These are phyloP conservation scores for Girardinichthys multiradiatus DNA, from an alignment of 2,113 vertebrate genomes.

Conservation along the genomic window DNA sequence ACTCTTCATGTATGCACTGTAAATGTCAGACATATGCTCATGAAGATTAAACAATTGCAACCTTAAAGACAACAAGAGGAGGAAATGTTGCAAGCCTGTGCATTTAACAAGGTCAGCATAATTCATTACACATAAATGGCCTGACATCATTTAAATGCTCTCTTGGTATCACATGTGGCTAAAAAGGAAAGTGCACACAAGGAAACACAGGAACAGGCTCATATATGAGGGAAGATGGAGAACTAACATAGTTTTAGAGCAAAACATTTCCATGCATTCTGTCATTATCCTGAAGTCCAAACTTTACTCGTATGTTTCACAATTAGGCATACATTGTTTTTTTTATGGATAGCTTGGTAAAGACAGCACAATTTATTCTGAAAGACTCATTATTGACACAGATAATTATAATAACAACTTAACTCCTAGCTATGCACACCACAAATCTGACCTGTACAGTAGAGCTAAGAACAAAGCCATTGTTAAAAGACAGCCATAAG, in stretches of 20 bases:
- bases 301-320: not conserved
- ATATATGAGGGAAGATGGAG: not conserved
- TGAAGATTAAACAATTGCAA: slow-evolving; percentile 3
- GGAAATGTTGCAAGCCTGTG: slow-evolving; percentile 57
- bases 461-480: not conserved
- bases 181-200: slow-evolving; percentile 17
- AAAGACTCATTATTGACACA: too few species aligned
- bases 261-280: not conserved
- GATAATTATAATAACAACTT: not conserved
- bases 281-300: not conserved
- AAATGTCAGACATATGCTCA: slow-evolving; percentile 3
- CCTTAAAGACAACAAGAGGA: slow-evolving; percentile 38
- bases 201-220: slow-evolving; percentile 7
- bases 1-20: not conserved
- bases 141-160: slow-evolving; percentile 16
- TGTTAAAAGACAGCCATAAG: not conserved
- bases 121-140: slow-evolving; percentile 36
- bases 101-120: slow-evolving; percentile 40
- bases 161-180: slow-evolving; percentile 22
- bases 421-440: not conserved
- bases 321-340: too few species aligned
- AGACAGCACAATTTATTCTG: too few species aligned
- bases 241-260: slow-evolving; percentile 4
- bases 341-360: too few species aligned
- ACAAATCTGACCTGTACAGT: not conserved